phyloP scores from a whole-genome alignment of 2,797 vertebrate genomes.

The Echiichthys vipera region DNA sequence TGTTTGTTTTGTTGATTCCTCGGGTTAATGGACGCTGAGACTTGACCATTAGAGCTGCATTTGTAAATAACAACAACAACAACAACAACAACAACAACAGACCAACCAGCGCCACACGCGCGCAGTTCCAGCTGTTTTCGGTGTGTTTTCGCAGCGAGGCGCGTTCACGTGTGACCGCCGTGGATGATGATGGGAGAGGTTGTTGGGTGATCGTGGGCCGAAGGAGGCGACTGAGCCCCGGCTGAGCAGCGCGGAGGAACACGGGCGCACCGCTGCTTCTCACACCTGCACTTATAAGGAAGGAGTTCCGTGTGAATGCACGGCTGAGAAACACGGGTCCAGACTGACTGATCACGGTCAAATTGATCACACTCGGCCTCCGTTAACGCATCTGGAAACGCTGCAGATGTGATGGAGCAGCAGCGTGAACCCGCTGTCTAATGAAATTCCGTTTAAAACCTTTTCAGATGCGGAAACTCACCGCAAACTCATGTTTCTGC shows the following conservation, averaged over 20 bases:
- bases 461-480: not conserved
- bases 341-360: too few relatives aligned
- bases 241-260: constrained; percentile 5
- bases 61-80: too few relatives aligned
- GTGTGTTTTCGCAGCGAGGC: not conserved
- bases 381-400: not conserved
- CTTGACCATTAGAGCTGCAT: not conserved
- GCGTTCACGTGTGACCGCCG: constrained; percentile 5
- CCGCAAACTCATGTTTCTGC: not conserved
- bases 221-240: not conserved
- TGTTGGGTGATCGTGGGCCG: not conserved
- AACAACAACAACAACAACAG: too few relatives aligned
- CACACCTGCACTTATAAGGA: constrained; percentile 6
- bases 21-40: too few relatives aligned
- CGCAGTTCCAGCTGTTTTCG: not conserved
- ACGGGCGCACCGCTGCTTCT: constrained; percentile 19
- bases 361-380: too few relatives aligned
- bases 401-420: not conserved
- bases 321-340: not conserved
- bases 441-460: not conserved
- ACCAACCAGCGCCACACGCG: not conserved
- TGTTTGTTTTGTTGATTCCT: not conserved
- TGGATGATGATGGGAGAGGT: constrained; percentile 9
- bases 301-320: not conserved
- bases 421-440: too few relatives aligned